Evolutionary conservation across 2,888 invertebrate species (phyloP).

Genomic region (Tinea trinotella): DNA sequence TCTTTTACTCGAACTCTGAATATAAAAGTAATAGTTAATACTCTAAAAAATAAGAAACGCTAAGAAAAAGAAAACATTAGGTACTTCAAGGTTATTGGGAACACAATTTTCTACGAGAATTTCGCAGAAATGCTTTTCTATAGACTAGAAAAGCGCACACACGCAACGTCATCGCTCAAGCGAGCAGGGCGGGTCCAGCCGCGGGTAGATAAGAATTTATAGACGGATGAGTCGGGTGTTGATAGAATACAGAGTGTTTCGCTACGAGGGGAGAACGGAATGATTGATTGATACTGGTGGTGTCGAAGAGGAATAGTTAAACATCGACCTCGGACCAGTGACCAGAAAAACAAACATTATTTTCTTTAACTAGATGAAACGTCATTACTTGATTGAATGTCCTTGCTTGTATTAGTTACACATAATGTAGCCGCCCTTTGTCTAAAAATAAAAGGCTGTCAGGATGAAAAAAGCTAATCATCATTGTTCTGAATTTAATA

Average conservation of each 20-base stretch:
- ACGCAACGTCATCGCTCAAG: constrained; percentile 57
- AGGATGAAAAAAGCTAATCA: too few species aligned
- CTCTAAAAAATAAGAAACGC: background rate
- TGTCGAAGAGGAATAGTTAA: constrained; percentile 40
- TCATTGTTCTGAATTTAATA: too few species aligned
- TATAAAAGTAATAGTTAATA: constrained; percentile 16
- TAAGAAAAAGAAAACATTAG: background rate
- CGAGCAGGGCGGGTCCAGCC: constrained; percentile 37
- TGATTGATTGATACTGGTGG: constrained; percentile 53
- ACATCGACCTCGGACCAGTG: constrained; percentile 28
- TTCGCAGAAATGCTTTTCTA: constrained; percentile 5
- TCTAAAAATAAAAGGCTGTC: background rate
- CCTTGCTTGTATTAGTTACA: background rate
- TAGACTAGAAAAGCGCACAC: constrained; percentile 26
- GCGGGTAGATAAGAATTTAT: constrained; percentile 59
- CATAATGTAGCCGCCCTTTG: background rate
- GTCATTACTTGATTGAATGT: constrained; percentile 15
- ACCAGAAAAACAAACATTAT: constrained; percentile 23
- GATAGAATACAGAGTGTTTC: constrained; percentile 57
- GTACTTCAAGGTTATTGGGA: background rate
- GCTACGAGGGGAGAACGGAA: constrained; percentile 34
- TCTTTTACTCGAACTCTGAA: constrained; percentile 30
- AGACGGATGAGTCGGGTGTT: constrained; percentile 51
- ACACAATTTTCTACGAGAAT: background rate
- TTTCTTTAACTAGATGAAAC: constrained; percentile 20